These are phyloP conservation scores for Diploscapter pachys DNA, from an alignment of 1,140 invertebrate genomes.

Conservation along the genomic window DNA sequence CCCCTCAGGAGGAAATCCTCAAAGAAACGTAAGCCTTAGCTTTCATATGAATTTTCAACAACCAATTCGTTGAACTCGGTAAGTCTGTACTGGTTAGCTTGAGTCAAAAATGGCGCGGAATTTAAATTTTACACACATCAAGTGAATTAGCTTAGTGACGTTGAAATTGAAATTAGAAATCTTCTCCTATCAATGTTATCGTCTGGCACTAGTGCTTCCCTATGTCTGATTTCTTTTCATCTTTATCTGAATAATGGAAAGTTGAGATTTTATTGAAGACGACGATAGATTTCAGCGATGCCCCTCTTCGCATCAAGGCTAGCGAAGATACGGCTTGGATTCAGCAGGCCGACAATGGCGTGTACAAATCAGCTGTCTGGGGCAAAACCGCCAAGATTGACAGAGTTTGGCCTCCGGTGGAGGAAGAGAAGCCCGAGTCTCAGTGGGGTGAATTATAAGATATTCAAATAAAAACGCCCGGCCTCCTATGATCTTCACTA, in stretches of 20 bases:
- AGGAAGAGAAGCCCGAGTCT: slow-evolving; percentile 11
- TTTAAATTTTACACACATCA: slow-evolving; percentile 13
- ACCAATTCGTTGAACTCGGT: background rate
- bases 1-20: slow-evolving; percentile 29
- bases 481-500: no score
- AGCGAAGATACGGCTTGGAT: slow-evolving; percentile 33
- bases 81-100: no score
- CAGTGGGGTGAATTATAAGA: slow-evolving; percentile 8
- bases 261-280: no score
- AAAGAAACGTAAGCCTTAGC: slow-evolving; percentile 29
- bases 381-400: slow-evolving; percentile 16
- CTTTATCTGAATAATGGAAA: no score
- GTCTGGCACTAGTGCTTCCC: no score
- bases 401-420: slow-evolving; percentile 37
- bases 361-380: slow-evolving; percentile 18
- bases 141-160: background rate
- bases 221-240: no score
- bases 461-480: no score
- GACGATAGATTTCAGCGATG: slow-evolving; percentile 9
- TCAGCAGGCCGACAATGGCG: slow-evolving; percentile 28
- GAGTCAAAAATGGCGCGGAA: slow-evolving; percentile 2
- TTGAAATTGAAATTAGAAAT: background rate
- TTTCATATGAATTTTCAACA: slow-evolving; percentile 14
- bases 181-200: no score
- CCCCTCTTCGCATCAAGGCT: slow-evolving; percentile 11